Base-by-base conservation (phyloP, 1,140 invertebrate species). In the Rhynchophorus ferrugineus region DNA sequence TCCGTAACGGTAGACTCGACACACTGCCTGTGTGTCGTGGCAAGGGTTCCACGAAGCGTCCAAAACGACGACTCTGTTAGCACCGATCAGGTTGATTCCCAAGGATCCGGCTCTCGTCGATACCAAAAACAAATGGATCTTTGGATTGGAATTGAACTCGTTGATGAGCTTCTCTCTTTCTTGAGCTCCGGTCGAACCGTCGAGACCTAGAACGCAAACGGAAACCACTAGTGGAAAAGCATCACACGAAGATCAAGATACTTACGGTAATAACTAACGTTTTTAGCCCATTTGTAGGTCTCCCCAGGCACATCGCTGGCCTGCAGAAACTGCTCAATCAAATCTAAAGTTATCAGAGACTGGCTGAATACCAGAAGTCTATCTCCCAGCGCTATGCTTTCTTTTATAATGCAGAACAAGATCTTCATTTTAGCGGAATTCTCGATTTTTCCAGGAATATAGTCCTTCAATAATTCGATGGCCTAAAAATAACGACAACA, bases 41-140 rank as follows among this genome's bases (percentile, higher is more conserved):
- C 95, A 98, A n/a, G 96, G 96, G 75, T 99, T 99, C 95, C 95
- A 99, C 2, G 91, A 96, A 29, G 95, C 95, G 74, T 99, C 96
- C 63, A 98, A 89, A 21, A 99, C 93, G 17, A 99, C 87, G 0
- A 98, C 95, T 41, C 96, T 75, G 74, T 97, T 98, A 0, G 96
- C 96, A 17, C 95, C 95, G 37, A 93, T 89, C 16, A 99, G 78
- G 76, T 99, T 99, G 41, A 99, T 97, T 3, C 96, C 96, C 11
- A 99, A 73, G 17, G 92, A 97, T 11, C 95, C 95, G 44, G 95
- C 96, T 65, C 92, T 80, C 0, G 95, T 99, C 1, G 93, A 98
- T n/a, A 99, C 91, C 35, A 98, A 76, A 70, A 98, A 99, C 21
- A 98, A 70, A 69, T 87, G 84, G 33, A 95, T 80, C 57, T 87